Evolutionary conservation across 1,140 invertebrate species (phyloP).

Genomic region (Oryzaephilus surinamensis): DNA sequence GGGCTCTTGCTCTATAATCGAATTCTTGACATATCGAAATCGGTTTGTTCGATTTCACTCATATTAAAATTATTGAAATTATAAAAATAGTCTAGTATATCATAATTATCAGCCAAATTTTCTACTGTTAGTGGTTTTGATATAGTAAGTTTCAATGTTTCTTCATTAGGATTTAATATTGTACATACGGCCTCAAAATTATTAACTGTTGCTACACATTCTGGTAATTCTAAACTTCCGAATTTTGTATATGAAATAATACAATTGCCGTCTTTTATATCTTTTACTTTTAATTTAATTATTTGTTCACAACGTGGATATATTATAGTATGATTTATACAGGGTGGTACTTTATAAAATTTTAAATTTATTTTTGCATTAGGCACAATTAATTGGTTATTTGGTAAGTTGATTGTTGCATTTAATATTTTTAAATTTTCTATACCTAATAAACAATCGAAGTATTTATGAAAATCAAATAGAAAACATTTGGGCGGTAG

Average conservation of each 20-base stretch:
- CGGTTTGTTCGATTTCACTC: background rate
- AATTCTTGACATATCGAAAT: too few relatives aligned
- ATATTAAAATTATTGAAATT: background rate
- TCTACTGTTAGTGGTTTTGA: background rate
- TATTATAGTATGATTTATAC: conserved; percentile 1
- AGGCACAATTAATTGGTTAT: conserved; percentile 2
- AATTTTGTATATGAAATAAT: conserved; percentile 6
- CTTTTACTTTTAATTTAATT: conserved; percentile 1
- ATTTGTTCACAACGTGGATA: background rate
- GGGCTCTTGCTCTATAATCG: too few relatives aligned
- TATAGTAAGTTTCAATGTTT: background rate
- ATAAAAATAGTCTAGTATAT: background rate
- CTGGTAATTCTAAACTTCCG: conserved; percentile 1
- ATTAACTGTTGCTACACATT: background rate
- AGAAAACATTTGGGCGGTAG: background rate
- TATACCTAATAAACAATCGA: conserved; percentile 4
- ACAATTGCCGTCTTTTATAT: conserved; percentile 1
- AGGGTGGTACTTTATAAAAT: background rate
- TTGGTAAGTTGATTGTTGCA: background rate
- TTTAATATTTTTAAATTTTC: conserved; percentile 9
- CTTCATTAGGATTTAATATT: conserved; percentile 2
- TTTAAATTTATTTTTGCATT: conserved; percentile 4
- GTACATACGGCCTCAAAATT: conserved; percentile 1
- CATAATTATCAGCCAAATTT: conserved; percentile 4
- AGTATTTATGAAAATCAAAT: conserved; percentile 8